A percentile compares a stretch with the other conserved stretches of the same genome.
Conservation (phyloP, 2,888 invertebrate species). For the Pandemis cinnamomeana region DNA sequence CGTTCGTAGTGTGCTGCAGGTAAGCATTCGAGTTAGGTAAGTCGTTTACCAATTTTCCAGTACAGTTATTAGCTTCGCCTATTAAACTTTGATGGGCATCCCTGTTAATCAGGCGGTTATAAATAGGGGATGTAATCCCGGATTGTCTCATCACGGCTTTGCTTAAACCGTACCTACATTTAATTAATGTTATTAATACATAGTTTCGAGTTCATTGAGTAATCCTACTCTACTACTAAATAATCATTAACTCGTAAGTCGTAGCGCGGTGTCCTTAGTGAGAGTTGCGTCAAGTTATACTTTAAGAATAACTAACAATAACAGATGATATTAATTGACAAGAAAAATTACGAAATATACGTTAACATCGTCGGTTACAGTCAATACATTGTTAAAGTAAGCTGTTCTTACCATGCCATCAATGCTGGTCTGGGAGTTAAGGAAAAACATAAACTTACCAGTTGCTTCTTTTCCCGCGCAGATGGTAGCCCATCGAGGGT, state of each 20-base stretch:
- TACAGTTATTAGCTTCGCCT: slow-evolving; percentile 18
- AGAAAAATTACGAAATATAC: not conserved
- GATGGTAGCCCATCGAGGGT: too few relatives aligned
- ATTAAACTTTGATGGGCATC: slow-evolving; percentile 38
- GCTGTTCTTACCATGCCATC: too few relatives aligned
- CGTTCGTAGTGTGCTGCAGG: not conserved
- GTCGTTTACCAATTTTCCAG: slow-evolving; percentile 16
- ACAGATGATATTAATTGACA: too few relatives aligned
- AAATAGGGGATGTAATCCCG: slow-evolving; percentile 35
- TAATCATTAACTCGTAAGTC: slow-evolving; percentile 14
- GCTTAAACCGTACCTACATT: slow-evolving; percentile 27
- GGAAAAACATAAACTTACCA: too few relatives aligned
- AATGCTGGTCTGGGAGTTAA: too few relatives aligned
- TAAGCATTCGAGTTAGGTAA: not conserved
- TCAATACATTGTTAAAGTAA: too few relatives aligned
- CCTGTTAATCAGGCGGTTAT: slow-evolving; percentile 32
- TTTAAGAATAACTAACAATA: too few relatives aligned
- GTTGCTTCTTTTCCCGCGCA: too few relatives aligned
- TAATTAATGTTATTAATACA: slow-evolving; percentile 36
- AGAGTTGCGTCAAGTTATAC: too few relatives aligned
- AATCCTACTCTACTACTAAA: slow-evolving; percentile 8
- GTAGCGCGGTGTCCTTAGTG: too few relatives aligned
- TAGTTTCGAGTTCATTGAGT: slow-evolving; percentile 26
- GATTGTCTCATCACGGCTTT: slow-evolving; percentile 35
- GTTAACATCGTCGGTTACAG: too few relatives aligned